These are phyloP conservation scores for Chlorops oryzae DNA, from an alignment of 1,140 invertebrate genomes.

Conservation along the genomic window DNA sequence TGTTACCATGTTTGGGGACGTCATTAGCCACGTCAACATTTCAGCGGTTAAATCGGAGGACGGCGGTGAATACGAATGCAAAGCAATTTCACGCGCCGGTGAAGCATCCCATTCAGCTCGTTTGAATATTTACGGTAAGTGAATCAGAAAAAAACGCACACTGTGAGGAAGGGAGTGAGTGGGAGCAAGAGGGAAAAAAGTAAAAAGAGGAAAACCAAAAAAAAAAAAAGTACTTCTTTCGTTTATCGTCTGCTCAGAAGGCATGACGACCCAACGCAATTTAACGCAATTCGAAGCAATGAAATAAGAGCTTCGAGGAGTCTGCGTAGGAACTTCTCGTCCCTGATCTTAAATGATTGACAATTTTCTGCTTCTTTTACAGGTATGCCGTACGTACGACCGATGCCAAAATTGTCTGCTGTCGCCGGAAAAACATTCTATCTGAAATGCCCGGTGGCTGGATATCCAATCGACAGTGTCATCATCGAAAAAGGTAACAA, in stretches of 20 bases:
- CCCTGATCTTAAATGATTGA: too few species aligned
- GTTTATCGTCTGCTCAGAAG: too few species aligned
- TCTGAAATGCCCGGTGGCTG: conserved; percentile 64
- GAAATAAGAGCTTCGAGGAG: too few species aligned
- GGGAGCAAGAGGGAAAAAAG: too few species aligned
- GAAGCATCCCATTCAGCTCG: conserved; percentile 55
- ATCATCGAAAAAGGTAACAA: conserved; percentile 61
- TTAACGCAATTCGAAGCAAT: too few species aligned
- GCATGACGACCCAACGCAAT: too few species aligned
- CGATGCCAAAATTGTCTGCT: conserved; percentile 62
- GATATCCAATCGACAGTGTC: conserved; percentile 62
- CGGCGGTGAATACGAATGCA: conserved; percentile 67
- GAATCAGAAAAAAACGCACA: too few species aligned
- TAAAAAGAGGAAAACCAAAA: too few species aligned
- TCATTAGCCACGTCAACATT: conserved; percentile 70
- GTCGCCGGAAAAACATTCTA: conserved; percentile 60
- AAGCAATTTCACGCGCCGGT: conserved; percentile 60
- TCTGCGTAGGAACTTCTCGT: too few species aligned
- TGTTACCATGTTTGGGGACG: conserved; percentile 61
- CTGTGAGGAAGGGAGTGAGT: too few species aligned
- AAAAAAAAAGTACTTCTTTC: neutral
- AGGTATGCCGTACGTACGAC: conserved; percentile 63
- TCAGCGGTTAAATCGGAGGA: conserved; percentile 62
- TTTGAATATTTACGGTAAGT: conserved; percentile 62
- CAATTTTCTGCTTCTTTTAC: conserved; percentile 11